Conservation (phyloP, 2,888 invertebrate species). For the Dicyrtoma fusca region DNA sequence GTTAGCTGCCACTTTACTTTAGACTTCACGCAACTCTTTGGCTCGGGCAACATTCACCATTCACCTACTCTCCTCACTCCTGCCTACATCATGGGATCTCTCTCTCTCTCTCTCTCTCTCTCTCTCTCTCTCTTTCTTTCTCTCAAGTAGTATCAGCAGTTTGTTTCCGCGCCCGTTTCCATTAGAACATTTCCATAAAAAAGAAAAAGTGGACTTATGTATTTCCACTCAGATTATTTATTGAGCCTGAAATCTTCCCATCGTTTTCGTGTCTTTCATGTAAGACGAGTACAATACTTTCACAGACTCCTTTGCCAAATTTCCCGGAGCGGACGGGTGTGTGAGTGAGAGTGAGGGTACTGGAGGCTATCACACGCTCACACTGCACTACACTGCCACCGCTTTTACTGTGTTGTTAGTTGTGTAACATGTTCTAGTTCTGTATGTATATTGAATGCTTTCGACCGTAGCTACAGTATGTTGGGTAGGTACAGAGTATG, state of each 20-base stretch:
- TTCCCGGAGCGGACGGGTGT: conserved; percentile 7
- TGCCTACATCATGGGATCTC: neutral
- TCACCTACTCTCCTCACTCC: too few species aligned
- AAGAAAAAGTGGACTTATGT: conserved; percentile 9
- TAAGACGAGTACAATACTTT: neutral
- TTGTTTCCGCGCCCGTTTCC: conserved; percentile 17
- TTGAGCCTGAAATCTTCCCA: conserved; percentile 21
- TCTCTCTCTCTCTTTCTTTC: neutral
- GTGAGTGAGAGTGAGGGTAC: too few species aligned
- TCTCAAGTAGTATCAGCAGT: neutral
- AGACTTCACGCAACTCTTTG: neutral
- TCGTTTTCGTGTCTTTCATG: conserved; percentile 12
- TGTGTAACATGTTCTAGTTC: too few species aligned
- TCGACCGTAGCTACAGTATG: too few species aligned
- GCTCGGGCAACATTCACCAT: conserved; percentile 1
- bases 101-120: too few species aligned
- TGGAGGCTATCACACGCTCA: too few species aligned
- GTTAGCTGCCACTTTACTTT: conserved; percentile 1
- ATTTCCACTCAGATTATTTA: conserved; percentile 32
- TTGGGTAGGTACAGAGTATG: neutral
- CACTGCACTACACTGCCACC: too few species aligned
- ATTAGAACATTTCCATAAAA: conserved; percentile 34
- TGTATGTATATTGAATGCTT: too few species aligned
- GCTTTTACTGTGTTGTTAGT: too few species aligned
- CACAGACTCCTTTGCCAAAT: conserved; percentile 16